phyloP scores from a whole-genome alignment of 1,140 invertebrate genomes.

The Chironomus striatipennis region DNA sequence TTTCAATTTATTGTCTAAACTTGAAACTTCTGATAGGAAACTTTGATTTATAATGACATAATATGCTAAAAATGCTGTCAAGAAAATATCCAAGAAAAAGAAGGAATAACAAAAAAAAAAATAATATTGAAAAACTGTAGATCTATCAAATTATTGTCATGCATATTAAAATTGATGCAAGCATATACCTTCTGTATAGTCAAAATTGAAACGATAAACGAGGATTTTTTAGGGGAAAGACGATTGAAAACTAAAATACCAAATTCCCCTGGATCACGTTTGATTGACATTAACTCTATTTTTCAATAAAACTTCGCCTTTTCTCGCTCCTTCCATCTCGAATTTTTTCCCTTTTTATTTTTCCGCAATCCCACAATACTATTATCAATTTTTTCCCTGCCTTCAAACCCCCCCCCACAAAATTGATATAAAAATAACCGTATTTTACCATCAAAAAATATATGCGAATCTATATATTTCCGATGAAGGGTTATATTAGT shows the following conservation, averaged over 20 bases:
- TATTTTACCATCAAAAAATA: background rate
- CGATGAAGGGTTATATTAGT: background rate
- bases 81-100: too few relatives aligned
- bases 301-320: background rate
- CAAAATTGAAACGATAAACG: too few relatives aligned
- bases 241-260: background rate
- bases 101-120: too few relatives aligned
- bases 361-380: background rate
- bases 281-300: conserved; percentile 22
- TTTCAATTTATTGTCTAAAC: too few relatives aligned
- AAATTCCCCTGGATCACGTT: background rate
- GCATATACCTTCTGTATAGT: too few relatives aligned
- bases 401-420: background rate
- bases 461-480: background rate
- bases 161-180: too few relatives aligned
- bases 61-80: too few relatives aligned
- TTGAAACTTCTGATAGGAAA: too few relatives aligned
- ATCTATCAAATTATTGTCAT: too few relatives aligned
- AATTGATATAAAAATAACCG: conserved; percentile 9
- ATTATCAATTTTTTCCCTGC: conserved; percentile 16
- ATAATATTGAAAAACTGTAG: too few relatives aligned
- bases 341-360: background rate
- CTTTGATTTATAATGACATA: too few relatives aligned
- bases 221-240: too few relatives aligned
- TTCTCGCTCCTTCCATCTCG: background rate